Evolutionary conservation across 2,797 vertebrate genomes (phyloP).

Genomic region (Serranus cabrilla): DNA sequence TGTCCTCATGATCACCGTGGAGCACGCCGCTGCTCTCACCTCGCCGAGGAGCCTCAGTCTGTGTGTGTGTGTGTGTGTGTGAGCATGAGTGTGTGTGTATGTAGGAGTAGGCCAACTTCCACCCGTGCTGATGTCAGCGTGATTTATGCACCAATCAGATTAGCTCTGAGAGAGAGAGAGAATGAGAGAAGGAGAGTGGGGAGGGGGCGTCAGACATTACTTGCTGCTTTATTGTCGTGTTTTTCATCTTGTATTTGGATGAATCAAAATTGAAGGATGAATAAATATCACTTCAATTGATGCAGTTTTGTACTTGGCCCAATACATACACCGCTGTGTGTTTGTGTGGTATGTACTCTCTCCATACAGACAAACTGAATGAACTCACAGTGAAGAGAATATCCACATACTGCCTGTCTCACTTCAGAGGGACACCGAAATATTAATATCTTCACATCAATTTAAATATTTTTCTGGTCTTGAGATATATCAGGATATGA

Average conservation of each 20-base stretch:
- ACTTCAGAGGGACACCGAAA: background rate
- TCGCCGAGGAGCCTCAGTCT: constrained; percentile 41
- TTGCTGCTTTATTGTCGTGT: constrained; percentile 58
- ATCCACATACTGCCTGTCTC: background rate
- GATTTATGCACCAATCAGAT: constrained; percentile 86
- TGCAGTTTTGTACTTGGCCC: constrained; percentile 13
- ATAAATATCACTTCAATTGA: constrained; percentile 22
- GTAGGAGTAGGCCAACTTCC: constrained; percentile 77
- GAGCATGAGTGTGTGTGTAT: constrained; percentile 26
- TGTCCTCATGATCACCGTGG: constrained; percentile 83
- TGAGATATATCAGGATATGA: background rate
- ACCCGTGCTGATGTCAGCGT: constrained; percentile 83
- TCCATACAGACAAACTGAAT: background rate
- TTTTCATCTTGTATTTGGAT: constrained; percentile 42
- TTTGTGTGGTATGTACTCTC: background rate
- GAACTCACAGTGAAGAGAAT: background rate
- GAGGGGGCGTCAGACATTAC: constrained; percentile 48
- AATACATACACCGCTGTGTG: constrained; percentile 1
- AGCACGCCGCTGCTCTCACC: constrained; percentile 66
- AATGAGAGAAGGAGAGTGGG: constrained; percentile 57
- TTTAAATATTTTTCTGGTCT: background rate
- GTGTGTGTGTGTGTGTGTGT: constrained; percentile 25
- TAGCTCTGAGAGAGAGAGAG: constrained; percentile 67
- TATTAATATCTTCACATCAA: background rate
- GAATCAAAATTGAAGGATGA: constrained; percentile 38